Base-by-base conservation (phyloP, 1,140 invertebrate genomes). In the Pentalonia nigronervosa region DNA sequence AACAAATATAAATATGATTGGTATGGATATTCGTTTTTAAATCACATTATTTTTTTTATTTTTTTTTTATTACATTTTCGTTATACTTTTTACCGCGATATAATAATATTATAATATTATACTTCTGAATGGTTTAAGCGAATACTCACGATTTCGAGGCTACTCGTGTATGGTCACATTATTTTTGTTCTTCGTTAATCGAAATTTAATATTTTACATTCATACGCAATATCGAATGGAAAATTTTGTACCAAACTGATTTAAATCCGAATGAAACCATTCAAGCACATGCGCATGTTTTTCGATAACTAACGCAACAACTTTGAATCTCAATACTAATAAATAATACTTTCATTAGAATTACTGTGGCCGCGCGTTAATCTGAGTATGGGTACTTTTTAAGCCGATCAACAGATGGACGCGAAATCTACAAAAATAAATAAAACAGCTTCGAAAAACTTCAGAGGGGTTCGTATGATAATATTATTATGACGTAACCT, bases 301-400 rank as follows among this genome's bases (percentile, higher is more conserved):
- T 84, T 36, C 23, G 83, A 84, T 84, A 84, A 41, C 47, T 0
- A 45, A 84, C 30, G 3, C n/a, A 67, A 67, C 30, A 87, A 87
- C 25, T 48, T 87, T 87, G 21, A 47, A 87, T 47, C 45, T 45
- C 84, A 87, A 87, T 87, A 48, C 11, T 87, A 87, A 41, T 84
- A 41, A 84, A 41, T 25, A 25, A 87, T 87, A 87, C 84, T 87
- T 25, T 47, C 84, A 47, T 47, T 87, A 47, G 11, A 87, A 45
- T 41, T 45, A 14, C 11, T 45, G 83, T 41, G 36, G 83, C 45
- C 36, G 30, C 6, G 60, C 30, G 41, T 86, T 86, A 86, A 86
- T 41, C 83, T 25, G 83, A 86, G 41, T 45, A 45, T 45, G 83
- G 34, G 36, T 87, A 47, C 23, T 25, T 87, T 47, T 87, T 87